These are phyloP conservation scores for Alitta virens DNA, from an alignment of 2,888 invertebrate genomes.

Conservation along the genomic window DNA sequence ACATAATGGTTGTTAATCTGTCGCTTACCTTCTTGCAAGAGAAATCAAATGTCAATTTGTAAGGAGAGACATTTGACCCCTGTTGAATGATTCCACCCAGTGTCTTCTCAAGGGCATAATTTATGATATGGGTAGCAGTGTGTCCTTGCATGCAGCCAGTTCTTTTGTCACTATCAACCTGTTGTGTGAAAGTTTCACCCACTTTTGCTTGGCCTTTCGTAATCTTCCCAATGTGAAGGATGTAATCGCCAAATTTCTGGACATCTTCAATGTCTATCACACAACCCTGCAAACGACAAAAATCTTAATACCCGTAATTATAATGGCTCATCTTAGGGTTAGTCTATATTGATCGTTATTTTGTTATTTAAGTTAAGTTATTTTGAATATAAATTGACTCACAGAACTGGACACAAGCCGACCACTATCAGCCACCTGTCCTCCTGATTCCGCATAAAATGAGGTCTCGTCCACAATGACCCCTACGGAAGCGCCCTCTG, in stretches of 20 bases:
- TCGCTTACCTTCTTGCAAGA: slow-evolving; percentile 61
- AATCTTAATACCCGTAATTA: too few relatives aligned
- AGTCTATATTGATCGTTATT: too few relatives aligned
- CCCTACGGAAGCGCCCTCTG: slow-evolving; percentile 21
- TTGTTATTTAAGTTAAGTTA: too few relatives aligned
- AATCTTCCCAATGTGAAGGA: slow-evolving; percentile 84
- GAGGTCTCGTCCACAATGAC: slow-evolving; percentile 80
- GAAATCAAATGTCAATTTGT: slow-evolving; percentile 93
- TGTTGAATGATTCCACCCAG: slow-evolving; percentile 82
- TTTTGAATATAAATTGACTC: too few relatives aligned
- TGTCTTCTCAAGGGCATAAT: slow-evolving; percentile 84
- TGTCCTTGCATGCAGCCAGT: slow-evolving; percentile 62
- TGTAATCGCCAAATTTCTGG: slow-evolving; percentile 81
- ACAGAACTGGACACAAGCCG: slow-evolving; percentile 28
- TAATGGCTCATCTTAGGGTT: too few relatives aligned
- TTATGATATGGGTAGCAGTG: slow-evolving; percentile 96
- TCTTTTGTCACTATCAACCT: slow-evolving; percentile 35
- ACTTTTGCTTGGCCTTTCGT: slow-evolving; percentile 70
- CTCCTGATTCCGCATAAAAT: slow-evolving; percentile 98
- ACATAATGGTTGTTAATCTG: too few relatives aligned
- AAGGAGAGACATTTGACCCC: slow-evolving; percentile 92
- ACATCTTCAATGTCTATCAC: slow-evolving; percentile 38
- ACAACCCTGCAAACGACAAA: slow-evolving; percentile 12
- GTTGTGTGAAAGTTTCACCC: slow-evolving; percentile 72
- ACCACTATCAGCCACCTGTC: slow-evolving; percentile 94